phyloP scores from a whole-genome alignment of 1,140 invertebrate species.

The Bombus breviceps region DNA sequence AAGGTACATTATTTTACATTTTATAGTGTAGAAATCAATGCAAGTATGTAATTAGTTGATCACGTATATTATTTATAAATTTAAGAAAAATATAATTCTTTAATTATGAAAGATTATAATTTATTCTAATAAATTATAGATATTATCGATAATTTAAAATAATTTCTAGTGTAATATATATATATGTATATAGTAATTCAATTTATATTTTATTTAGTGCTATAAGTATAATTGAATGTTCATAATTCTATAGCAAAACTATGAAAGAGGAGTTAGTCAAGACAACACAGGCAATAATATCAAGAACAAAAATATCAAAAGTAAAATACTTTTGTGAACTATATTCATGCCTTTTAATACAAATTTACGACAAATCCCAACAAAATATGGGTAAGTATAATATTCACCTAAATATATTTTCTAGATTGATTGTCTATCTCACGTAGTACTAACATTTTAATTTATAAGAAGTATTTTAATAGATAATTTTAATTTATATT shows the following conservation, averaged over 20 bases:
- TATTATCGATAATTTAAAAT: background rate
- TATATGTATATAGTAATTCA: background rate
- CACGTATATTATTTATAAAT: background rate
- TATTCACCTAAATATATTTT: constrained; percentile 44
- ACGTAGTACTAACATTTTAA: constrained; percentile 22
- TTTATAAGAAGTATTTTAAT: constrained; percentile 2
- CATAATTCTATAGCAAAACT: constrained; percentile 73
- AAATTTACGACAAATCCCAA: constrained; percentile 82
- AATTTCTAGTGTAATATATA: background rate
- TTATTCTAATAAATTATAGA: background rate
- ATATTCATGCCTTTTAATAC: constrained; percentile 78
- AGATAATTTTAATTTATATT: constrained; percentile 55
- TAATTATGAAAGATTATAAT: background rate
- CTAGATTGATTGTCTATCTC: constrained; percentile 11
- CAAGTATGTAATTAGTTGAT: background rate
- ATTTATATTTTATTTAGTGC: constrained; percentile 47
- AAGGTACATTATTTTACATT: constrained; percentile 78
- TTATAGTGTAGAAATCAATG: background rate
- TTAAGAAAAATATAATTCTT: background rate
- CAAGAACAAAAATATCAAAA: constrained; percentile 78
- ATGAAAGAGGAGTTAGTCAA: constrained; percentile 80
- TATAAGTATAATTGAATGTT: constrained; percentile 47
- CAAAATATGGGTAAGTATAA: constrained; percentile 79
- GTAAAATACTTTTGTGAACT: constrained; percentile 82
- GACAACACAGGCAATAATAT: constrained; percentile 78